A percentile compares a stretch with the other conserved stretches of the same genome.
These are phyloP conservation scores for Pangasius sanitwongsei DNA, from an alignment of 2,797 vertebrate species.

Conservation along the genomic window DNA sequence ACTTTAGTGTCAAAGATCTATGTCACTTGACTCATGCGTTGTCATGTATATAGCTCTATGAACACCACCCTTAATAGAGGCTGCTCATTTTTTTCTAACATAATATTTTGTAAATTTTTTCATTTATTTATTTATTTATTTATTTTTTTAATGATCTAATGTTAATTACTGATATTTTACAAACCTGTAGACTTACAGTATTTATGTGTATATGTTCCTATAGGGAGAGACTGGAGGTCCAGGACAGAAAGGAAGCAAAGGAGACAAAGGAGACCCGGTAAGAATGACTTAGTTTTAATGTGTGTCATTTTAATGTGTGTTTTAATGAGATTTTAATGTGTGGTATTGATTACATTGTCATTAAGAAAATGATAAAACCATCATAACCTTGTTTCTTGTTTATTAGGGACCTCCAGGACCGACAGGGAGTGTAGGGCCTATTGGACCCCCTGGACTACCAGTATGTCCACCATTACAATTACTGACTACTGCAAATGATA, in stretches of 20 bases:
- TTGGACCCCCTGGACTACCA: slow-evolving; percentile 79
- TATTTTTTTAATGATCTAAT: too few species aligned
- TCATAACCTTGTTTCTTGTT: slow-evolving; percentile 30
- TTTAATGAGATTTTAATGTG: not conserved
- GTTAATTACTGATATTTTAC: not conserved
- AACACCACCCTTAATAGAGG: not conserved
- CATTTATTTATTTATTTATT: not conserved
- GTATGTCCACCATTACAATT: slow-evolving; percentile 69
- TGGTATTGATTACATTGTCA: not conserved
- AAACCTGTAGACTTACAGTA: not conserved
- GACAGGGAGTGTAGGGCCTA: slow-evolving; percentile 82
- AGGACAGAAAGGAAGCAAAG: slow-evolving; percentile 92
- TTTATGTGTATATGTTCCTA: slow-evolving; percentile 23
- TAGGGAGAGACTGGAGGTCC: slow-evolving; percentile 88
- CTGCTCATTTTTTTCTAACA: not conserved
- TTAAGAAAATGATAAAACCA: not conserved
- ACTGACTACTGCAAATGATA: not conserved
- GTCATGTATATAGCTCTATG: not conserved
- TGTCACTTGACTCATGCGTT: not conserved
- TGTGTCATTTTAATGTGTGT: not conserved
- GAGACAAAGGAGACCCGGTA: slow-evolving; percentile 88
- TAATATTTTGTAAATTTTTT: too few species aligned
- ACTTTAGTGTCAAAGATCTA: not conserved
- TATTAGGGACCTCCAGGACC: slow-evolving; percentile 86
- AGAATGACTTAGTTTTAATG: slow-evolving; percentile 62